Evolutionary conservation across 2,113 vertebrate species (phyloP).

Genomic region (Vimba vimba): DNA sequence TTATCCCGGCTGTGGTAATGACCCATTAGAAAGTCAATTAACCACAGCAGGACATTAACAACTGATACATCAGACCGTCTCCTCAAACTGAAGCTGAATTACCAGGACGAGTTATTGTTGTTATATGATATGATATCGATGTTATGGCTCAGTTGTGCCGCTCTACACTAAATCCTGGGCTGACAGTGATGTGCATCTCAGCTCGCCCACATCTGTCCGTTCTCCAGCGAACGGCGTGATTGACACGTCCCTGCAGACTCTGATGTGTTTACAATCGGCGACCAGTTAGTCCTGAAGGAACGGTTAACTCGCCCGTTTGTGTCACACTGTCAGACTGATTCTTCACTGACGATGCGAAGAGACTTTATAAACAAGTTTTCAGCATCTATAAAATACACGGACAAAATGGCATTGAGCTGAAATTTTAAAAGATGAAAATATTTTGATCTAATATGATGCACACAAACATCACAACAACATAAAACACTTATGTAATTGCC

Average conservation of each 20-base stretch:
- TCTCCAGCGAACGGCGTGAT: neutral
- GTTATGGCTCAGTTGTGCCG: neutral
- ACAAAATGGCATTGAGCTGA: neutral
- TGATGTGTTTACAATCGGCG: neutral
- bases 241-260: neutral
- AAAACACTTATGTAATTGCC: neutral
- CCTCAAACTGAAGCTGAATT: neutral
- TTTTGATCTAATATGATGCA: neutral
- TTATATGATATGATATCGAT: neutral
- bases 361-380: neutral
- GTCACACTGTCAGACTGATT: neutral
- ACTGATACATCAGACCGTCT: neutral
- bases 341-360: neutral
- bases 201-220: neutral
- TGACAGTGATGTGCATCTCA: neutral
- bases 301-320: neutral
- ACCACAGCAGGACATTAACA: conserved; percentile 48
- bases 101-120: neutral
- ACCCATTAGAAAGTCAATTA: conserved; percentile 25
- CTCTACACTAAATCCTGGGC: neutral
- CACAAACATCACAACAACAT: neutral
- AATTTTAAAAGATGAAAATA: neutral
- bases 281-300: neutral
- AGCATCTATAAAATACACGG: neutral
- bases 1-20: conserved; percentile 8